Percentiles rank a stretch among this genome's conserved stretches.
Evolutionary conservation across 2,888 invertebrate species (phyloP).

Genomic region (Mamestra brassicae): DNA sequence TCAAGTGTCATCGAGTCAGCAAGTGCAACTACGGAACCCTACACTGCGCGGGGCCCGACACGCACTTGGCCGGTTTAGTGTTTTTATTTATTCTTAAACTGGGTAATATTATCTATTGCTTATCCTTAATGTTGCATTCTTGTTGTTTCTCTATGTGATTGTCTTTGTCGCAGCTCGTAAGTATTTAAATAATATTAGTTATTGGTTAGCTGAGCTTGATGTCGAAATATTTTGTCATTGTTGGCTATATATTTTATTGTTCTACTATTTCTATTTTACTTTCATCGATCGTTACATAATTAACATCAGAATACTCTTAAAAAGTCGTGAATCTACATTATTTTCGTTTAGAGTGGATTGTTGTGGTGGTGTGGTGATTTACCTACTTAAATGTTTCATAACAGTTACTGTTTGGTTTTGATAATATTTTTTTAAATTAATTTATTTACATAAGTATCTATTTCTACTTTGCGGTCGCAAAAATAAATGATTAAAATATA

Average conservation of each 20-base stretch:
- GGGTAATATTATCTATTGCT: background rate
- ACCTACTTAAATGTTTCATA: constrained; percentile 1
- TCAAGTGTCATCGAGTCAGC: too few relatives aligned
- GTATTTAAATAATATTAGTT: background rate
- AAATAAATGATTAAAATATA: background rate
- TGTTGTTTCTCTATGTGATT: background rate
- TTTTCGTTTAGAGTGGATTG: background rate
- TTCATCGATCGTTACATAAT: constrained; percentile 19
- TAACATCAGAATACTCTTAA: background rate
- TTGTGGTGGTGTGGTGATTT: too few relatives aligned
- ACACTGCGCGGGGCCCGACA: too few relatives aligned
- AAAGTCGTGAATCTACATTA: background rate
- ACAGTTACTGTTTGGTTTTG: background rate
- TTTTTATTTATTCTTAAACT: too few relatives aligned
- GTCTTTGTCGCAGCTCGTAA: constrained; percentile 9
- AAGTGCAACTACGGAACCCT: too few relatives aligned
- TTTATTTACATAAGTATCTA: background rate
- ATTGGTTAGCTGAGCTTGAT: constrained; percentile 8
- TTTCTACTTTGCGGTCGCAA: background rate
- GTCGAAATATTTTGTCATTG: constrained; percentile 16
- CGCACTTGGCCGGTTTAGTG: too few relatives aligned
- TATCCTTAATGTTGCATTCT: background rate
- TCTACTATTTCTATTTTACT: constrained; percentile 9
- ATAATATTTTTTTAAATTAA: background rate
- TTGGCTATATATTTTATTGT: background rate